These are phyloP conservation scores for Meghimatium bilineatum DNA, from an alignment of 2,888 invertebrate species.

Conservation along the genomic window DNA sequence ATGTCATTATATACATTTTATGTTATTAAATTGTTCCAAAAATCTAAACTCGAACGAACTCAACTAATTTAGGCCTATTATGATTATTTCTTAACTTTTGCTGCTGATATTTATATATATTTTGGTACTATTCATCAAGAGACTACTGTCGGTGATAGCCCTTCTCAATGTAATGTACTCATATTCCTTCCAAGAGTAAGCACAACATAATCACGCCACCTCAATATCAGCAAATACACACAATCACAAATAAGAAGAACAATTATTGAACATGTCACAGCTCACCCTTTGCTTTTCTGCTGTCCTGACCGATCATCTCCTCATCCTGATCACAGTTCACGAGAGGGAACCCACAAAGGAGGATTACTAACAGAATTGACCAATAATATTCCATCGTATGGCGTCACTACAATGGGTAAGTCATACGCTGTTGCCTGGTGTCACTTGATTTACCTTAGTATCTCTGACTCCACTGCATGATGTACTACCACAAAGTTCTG, in stretches of 20 bases:
- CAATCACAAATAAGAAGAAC: too few species aligned
- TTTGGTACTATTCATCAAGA: too few species aligned
- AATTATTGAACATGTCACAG: background rate
- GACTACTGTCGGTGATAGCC: too few species aligned
- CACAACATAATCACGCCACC: background rate
- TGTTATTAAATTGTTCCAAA: too few species aligned
- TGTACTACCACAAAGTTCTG: background rate
- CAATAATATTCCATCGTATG: slow-evolving; percentile 38
- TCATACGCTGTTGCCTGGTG: slow-evolving; percentile 20
- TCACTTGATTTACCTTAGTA: slow-evolving; percentile 28
- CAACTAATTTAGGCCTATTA: too few species aligned
- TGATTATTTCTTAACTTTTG: too few species aligned
- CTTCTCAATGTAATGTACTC: too few species aligned
- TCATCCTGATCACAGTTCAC: background rate
- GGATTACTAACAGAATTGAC: slow-evolving; percentile 20
- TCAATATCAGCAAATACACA: too few species aligned
- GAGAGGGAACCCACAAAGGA: background rate
- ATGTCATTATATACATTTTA: too few species aligned
- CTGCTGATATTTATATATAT: too few species aligned
- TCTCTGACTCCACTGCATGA: background rate
- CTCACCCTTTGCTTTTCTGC: background rate
- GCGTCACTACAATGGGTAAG: slow-evolving; percentile 17
- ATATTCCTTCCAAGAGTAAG: too few species aligned
- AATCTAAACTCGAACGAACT: too few species aligned
- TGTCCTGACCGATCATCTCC: background rate